Evolutionary conservation across 2,113 vertebrate species (phyloP), one percentile per base, ranked within the genome.

Genomic region (Tetrax tetrax): DNA sequence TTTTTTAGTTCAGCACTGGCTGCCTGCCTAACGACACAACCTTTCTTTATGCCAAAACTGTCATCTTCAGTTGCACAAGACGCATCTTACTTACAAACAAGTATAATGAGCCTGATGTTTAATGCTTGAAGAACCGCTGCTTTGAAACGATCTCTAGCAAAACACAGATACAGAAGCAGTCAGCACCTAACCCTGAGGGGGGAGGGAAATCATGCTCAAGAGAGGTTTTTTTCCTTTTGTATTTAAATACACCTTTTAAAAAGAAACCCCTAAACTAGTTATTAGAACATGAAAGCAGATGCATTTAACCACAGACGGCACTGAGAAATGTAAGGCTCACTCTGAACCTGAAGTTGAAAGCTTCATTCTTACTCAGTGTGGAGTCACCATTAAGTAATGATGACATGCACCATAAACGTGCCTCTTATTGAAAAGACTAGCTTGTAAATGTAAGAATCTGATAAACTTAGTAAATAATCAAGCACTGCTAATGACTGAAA

Each of bases 11-110:
- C 60, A 95, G 66, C 65, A 21, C 3, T 97, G 97, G 97, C 94
- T 53, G 70, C n/a, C 45, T 74, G 95, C 97, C 97, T 93, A 93
- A 95, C 18, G 33, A 97, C 95, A 95, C 86, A 92, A 94, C 88
- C 23, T 14, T 70, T 93, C 85, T 35, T 78, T 47, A 56, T 87
- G 84, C 91, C 95, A 96, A 76, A 88, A 92, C 88, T 95, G 89
- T 91, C 92, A 87, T 89, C 85, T 96, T 82, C 71, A 84, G 89
- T 91, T 85, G 83, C 91, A 90, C 63, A 94, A 95, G 87, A 86
- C 1, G 7, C 76, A 94, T 89, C 84, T 94, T 74, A 63, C 89
- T 95, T 48, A 86, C 68, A 96, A 87, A 89, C 65, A 77, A 5
- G 54, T 28, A 70, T 50, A 76, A 86, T 6, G 48, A 80, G n/a